Evolutionary conservation across 1,140 invertebrate genomes (phyloP).

Genomic region (silkworm (Bombyx mori)): DNA sequence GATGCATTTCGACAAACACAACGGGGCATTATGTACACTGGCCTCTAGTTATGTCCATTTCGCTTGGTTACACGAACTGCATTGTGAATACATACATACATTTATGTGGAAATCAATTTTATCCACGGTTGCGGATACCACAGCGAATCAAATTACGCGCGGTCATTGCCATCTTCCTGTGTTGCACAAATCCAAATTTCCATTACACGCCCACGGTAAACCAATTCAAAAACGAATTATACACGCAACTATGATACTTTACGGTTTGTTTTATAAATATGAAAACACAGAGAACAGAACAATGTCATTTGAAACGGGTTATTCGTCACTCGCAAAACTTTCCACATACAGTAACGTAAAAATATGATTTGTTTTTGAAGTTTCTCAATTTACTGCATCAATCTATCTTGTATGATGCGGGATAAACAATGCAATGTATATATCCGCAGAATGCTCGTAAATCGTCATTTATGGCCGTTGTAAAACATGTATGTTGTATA

Average conservation of each 20-base stretch:
- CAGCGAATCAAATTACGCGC: constrained; percentile 46
- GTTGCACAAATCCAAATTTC: constrained; percentile 28
- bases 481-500: constrained; percentile 1
- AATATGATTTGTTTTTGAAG: no score
- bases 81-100: constrained; percentile 1
- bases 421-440: constrained; percentile 30
- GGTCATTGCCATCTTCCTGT: constrained; percentile 50
- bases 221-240: no score
- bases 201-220: not conserved
- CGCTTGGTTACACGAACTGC: no score
- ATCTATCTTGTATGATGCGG: constrained; percentile 32
- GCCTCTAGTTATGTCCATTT: not conserved
- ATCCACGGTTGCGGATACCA: constrained; percentile 36
- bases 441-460: constrained; percentile 17
- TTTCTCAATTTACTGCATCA: constrained; percentile 34
- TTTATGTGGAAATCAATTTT: constrained; percentile 43
- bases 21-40: not conserved
- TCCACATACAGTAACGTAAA: no score
- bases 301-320: no score
- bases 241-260: no score
- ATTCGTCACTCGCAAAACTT: no score
- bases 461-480: constrained; percentile 17
- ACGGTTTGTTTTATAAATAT: no score
- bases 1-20: not conserved
- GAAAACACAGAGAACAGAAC: no score